Base-by-base conservation (phyloP, 1,140 invertebrate species). In the Zelostemma sp. region DNA sequence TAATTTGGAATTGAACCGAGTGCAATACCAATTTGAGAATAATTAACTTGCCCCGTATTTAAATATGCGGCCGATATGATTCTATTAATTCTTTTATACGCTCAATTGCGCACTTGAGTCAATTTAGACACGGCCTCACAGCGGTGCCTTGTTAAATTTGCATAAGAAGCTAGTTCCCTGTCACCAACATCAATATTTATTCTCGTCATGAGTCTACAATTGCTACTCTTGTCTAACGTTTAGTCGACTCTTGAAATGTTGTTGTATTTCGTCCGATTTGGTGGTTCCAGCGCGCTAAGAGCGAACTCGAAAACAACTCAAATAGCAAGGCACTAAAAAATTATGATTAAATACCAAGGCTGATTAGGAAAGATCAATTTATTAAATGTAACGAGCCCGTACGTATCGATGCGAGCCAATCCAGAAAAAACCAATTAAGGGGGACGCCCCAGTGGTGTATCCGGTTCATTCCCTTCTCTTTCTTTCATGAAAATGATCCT, bases 331-430 rank as follows among this genome's bases (percentile, higher is more conserved):
- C n/a, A n/a, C 21, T 25, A 8, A 25, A 25, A 25, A 25, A 25
- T 25, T 25, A 25, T 8, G 21, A 25, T 25, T n/a, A n/a, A 35
- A n/a, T n/a, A 35, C 5, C 2, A 35, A 35, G n/a, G 48, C 12
- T 50, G 41, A 49, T 53, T 53, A 61, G 58, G 58, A 61, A 60
- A 38, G 57, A 25, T 28, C 41, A 25, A 43, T 59, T 49, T 50
- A 48, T 58, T 6, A 8, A 28, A 28, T 3, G 8, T 8, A 28
- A 28, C 25, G 25, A 28, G 21, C 8, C n/a, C n/a, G n/a, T n/a
- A 9, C 6, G 11, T n/a, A 47, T 15, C 56, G 31, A 38, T 21
- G 28, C 38, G 16, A 53, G 21, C 18, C 48, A 54, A 66, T 54
- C 43, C 11, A 31, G 48, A 47, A 46, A 53, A 41, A 17, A 14